A percentile compares a stretch with the other conserved stretches of the same genome.
Evolutionary conservation across 1,140 invertebrate genomes (phyloP).

Genomic region (Sycophaga agraensis): DNA sequence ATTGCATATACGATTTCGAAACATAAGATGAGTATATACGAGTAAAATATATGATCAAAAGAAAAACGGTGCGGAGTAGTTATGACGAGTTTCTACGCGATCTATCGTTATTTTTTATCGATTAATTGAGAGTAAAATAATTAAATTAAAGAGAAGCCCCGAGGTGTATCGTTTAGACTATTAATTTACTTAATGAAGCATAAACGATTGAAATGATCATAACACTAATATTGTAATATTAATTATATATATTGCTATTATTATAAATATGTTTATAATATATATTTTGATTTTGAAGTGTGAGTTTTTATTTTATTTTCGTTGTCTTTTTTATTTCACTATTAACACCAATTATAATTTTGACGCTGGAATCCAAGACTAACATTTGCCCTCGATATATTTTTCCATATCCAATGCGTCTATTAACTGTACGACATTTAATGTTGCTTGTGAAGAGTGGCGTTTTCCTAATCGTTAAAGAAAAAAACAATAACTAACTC

Average conservation of each 20-base stretch:
- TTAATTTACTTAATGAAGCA: conserved; percentile 55
- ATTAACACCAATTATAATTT: conserved; percentile 29
- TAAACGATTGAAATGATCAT: conserved; percentile 48
- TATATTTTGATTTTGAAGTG: conserved; percentile 57
- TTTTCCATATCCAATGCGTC: conserved; percentile 12
- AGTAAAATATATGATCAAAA: conserved; percentile 19
- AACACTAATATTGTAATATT: conserved; percentile 57
- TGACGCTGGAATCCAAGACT: conserved; percentile 29
- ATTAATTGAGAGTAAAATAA: conserved; percentile 15
- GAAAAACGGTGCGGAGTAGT: conserved; percentile 19
- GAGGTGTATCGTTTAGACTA: conserved; percentile 41
- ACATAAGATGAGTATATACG: conserved; percentile 2
- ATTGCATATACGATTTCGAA: conserved; percentile 8
- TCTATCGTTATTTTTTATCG: conserved; percentile 15
- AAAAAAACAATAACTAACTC: not conserved
- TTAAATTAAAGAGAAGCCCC: conserved; percentile 4
- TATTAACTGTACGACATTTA: conserved; percentile 6
- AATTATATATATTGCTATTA: conserved; percentile 54
- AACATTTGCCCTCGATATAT: conserved; percentile 11
- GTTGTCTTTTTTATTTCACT: conserved; percentile 18
- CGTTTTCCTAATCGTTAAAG: conserved; percentile 2
- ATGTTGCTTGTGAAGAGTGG: not conserved
- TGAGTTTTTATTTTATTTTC: conserved; percentile 44
- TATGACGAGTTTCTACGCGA: not conserved
- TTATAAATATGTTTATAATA: conserved; percentile 59